Base-by-base conservation (phyloP, 2,888 invertebrate species). In the Agriotes lineatus region DNA sequence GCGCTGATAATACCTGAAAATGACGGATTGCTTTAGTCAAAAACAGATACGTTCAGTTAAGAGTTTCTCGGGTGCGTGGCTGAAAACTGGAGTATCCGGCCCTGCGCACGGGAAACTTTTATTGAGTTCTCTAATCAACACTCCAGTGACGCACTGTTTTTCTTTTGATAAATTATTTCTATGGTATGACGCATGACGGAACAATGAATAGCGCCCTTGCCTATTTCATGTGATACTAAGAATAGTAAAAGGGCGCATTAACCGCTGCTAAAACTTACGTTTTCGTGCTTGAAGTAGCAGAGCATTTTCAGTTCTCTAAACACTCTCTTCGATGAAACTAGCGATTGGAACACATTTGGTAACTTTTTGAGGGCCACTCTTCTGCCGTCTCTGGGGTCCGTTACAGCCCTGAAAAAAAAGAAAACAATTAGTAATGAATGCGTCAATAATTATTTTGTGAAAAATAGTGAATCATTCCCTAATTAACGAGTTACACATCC, bases 291-390 rank as follows among this genome's bases (percentile, higher is more conserved):
- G 90, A 99, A 99, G 88, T 97, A 97, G 86, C 97, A 97, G 76
- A 99, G 91, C 99, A 99, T 99, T 88, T 96, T 96, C 82, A 99
- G 91, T 87, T 99, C 99, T 78, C 99, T 91, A 88, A 98, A 99
- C 80, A 99, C 99, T 81, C 99, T 91, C 85, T 98, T 98, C 85
- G 97, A 97, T 81, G 99, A 99, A 82, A 99, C 96, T 84, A 99
- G 90, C 83, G 98, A 99, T 87, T 99, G 99, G 91, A 99, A 99
- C 86, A 99, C 99, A 89, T 99, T 99, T 78, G 99, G 99, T 90
- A 99, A 93, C 89, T 99, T 99, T 88, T 99, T 99, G 81, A 99
- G 91, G 77, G 99, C 99, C 80, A 99, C 98, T 82, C 98, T 90
- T 84, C 97, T 93, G 78, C 98, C 97, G 88, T 97, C 97, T 80